Conservation (phyloP, 2,797 vertebrate genomes). For the Spinus pinus region DNA sequence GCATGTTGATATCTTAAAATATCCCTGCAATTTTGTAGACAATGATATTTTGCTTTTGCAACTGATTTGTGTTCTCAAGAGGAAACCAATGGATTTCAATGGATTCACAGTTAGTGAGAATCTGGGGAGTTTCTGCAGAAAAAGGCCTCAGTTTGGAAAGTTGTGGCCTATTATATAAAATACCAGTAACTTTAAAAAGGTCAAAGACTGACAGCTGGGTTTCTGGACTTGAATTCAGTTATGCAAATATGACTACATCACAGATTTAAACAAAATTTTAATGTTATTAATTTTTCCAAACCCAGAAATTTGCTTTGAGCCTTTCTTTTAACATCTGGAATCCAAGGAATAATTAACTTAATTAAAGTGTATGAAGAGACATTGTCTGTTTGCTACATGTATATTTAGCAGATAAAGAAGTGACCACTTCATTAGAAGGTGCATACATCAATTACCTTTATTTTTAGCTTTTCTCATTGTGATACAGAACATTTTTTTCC, state of each 20-base stretch:
- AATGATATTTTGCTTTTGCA: neutral
- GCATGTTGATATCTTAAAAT: neutral
- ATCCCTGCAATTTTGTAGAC: neutral
- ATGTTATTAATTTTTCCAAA: neutral
- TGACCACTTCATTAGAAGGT: neutral
- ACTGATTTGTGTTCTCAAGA: neutral
- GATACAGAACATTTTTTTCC: neutral
- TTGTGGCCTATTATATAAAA: neutral
- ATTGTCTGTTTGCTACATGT: neutral
- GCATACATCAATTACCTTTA: neutral
- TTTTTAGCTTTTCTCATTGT: neutral
- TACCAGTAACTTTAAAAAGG: neutral
- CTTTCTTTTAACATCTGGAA: neutral
- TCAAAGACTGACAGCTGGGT: neutral
- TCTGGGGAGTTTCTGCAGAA: neutral
- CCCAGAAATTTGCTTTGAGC: neutral
- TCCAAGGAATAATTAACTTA: conserved; percentile 6
- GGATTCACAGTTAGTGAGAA: neutral
- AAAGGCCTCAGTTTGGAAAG: neutral
- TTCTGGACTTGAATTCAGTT: neutral
- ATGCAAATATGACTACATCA: neutral
- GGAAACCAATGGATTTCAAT: neutral
- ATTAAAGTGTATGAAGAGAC: neutral
- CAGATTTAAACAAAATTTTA: neutral
- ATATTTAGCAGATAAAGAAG: neutral